Base-by-base conservation (phyloP, 2,888 invertebrate genomes). In the Drosophila paranaensis region DNA sequence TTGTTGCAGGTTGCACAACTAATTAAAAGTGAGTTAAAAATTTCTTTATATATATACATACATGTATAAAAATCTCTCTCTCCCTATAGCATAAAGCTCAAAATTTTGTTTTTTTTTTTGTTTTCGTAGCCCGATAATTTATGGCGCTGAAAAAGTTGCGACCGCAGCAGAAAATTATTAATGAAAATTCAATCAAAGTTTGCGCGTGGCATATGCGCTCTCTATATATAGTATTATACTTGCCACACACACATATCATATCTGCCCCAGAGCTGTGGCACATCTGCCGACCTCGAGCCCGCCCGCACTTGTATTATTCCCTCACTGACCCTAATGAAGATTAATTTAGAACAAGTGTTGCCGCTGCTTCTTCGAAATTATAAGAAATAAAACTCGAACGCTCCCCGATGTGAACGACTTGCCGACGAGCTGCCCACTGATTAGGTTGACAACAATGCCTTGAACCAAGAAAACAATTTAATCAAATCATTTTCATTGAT, bases 111-210 rank as follows among this genome's bases (percentile, higher is more conserved):
- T 72, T 60, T 54, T 48, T 14, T 27, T 27, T 5, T n/a, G n/a
- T n/a, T n/a, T 0, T 10, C 30, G 63, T 72, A 54, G 65, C 54
- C 20, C 37, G 33, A 71, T 82, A 81, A 83, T 83, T 83, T 83
- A 87, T 83, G 45, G 71, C 50, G 64, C 62, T 63, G 66, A 68
- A 69, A 84, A 77, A 79, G 71, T 85, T 75, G 69, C 69, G 69
- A 83, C 82, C 82, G 66, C 82, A 83, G 71, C 81, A 71, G 61
- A 86, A 86, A 50, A 50, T 50, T 50, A 81, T 78, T 82, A 83
- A 87, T 83, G 83, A 83, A 83, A 83, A 79, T 81, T 87, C 83
- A 84, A 83, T 83, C 84, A 83, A 83, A 83, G 79, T 86, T 82
- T 67, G 64, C 73, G 16, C 30, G 14, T 11, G 39, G n/a, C 27